Evolutionary conservation across 2,888 invertebrate species (phyloP).

Genomic region (Melieria picta): DNA sequence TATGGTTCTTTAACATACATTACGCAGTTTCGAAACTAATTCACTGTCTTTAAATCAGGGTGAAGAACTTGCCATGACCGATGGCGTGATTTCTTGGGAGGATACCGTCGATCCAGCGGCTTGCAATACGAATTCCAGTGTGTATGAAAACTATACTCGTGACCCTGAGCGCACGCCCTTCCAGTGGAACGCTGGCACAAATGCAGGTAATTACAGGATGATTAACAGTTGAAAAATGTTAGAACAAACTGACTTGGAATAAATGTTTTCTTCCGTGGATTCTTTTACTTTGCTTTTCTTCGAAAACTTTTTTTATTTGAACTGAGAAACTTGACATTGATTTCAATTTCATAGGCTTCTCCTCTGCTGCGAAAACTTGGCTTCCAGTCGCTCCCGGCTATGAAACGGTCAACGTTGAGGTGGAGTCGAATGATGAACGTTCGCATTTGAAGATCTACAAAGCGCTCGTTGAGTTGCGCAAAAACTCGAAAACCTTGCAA

Average conservation of each 20-base stretch:
- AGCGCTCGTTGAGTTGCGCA: constrained; percentile 66
- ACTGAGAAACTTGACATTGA: constrained; percentile 35
- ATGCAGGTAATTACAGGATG: constrained; percentile 46
- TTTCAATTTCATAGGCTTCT: constrained; percentile 58
- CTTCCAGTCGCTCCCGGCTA: constrained; percentile 70
- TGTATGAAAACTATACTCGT: constrained; percentile 70
- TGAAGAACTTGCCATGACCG: constrained; percentile 76
- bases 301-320: neutral
- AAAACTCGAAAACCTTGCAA: constrained; percentile 51
- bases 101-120: constrained; percentile 70
- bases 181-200: constrained; percentile 70
- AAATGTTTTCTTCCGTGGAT: neutral
- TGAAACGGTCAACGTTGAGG: constrained; percentile 69
- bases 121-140: constrained; percentile 70
- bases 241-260: neutral
- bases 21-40: neutral
- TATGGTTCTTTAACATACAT: neutral
- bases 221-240: neutral
- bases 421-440: constrained; percentile 61
- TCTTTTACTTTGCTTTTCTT: neutral
- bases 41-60: constrained; percentile 62
- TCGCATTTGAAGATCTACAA: constrained; percentile 74
- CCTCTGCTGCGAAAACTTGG: constrained; percentile 57
- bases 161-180: constrained; percentile 74
- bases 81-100: constrained; percentile 66